Percentiles rank a stretch among this genome's conserved stretches.
Evolutionary conservation across 2,113 vertebrate species (phyloP).

Genomic region (Phodopus roborovskii): DNA sequence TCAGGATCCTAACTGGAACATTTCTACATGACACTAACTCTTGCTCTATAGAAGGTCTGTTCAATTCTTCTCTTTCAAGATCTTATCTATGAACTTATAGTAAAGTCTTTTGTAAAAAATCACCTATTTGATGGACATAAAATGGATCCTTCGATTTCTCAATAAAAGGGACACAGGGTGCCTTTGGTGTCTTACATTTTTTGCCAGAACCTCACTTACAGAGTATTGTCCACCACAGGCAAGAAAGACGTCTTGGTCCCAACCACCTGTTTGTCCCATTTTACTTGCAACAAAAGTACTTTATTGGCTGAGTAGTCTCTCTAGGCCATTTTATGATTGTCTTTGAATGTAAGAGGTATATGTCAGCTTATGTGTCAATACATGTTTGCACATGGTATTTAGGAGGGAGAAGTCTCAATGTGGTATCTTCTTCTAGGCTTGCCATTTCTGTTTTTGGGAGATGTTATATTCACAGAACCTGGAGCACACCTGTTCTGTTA

Average conservation of each 20-base stretch:
- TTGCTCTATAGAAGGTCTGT: neutral
- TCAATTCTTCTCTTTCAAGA: neutral
- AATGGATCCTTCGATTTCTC: neutral
- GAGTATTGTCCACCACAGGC: neutral
- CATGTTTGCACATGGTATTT: neutral
- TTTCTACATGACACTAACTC: neutral
- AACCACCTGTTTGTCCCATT: neutral
- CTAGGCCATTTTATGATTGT: neutral
- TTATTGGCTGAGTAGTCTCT: neutral
- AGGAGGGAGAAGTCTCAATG: accelerated
- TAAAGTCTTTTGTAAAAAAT: neutral
- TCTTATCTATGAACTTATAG: neutral
- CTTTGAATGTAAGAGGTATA: neutral
- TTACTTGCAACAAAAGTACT: neutral
- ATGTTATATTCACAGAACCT: neutral
- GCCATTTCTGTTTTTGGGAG: neutral
- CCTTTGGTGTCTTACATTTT: neutral
- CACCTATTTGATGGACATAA: neutral
- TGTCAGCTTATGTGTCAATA: neutral
- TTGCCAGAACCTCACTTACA: neutral
- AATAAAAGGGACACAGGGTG: neutral
- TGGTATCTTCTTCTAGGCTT: neutral
- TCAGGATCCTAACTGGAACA: neutral
- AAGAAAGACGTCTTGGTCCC: neutral
- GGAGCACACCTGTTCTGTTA: neutral